These are phyloP conservation scores for Istiophorus platypterus DNA, from an alignment of 2,113 vertebrate genomes.

Conservation along the genomic window DNA sequence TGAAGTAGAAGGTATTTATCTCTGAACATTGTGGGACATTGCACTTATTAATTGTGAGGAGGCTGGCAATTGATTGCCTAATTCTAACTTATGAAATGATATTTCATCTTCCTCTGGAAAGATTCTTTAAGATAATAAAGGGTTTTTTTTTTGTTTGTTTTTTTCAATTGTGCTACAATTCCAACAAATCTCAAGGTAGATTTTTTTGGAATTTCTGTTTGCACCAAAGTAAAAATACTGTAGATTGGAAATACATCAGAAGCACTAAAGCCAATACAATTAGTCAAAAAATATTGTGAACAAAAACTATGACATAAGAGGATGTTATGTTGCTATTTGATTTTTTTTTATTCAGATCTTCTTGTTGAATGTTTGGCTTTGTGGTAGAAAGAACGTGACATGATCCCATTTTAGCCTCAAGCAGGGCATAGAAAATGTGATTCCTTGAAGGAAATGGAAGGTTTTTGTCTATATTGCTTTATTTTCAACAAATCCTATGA, in stretches of 20 bases:
- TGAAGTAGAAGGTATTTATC: not conserved
- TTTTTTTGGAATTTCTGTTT: slow-evolving; percentile 12
- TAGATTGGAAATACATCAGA: not conserved
- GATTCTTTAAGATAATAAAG: not conserved
- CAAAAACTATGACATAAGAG: slow-evolving; percentile 1
- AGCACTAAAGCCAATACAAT: not conserved
- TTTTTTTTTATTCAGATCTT: not conserved
- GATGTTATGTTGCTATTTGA: not conserved
- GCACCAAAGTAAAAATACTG: not conserved
- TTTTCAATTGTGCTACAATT: slow-evolving; percentile 23
- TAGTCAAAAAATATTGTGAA: not conserved
- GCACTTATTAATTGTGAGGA: slow-evolving; percentile 28
- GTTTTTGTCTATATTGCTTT: not conserved
- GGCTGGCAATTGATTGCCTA: not conserved
- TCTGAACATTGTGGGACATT: slow-evolving; percentile 1
- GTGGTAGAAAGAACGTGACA: not conserved
- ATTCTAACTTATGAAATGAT: slow-evolving; percentile 41
- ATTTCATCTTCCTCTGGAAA: slow-evolving; percentile 22
- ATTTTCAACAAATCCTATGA: not conserved
- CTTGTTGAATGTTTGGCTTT: not conserved
- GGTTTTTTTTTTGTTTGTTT: slow-evolving; percentile 29
- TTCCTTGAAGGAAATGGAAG: not conserved
- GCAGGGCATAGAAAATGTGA: not conserved
- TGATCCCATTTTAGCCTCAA: not conserved
- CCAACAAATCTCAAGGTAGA: not conserved